Evolutionary conservation across 2,888 invertebrate species (phyloP).

Genomic region (Meloe dianella): DNA sequence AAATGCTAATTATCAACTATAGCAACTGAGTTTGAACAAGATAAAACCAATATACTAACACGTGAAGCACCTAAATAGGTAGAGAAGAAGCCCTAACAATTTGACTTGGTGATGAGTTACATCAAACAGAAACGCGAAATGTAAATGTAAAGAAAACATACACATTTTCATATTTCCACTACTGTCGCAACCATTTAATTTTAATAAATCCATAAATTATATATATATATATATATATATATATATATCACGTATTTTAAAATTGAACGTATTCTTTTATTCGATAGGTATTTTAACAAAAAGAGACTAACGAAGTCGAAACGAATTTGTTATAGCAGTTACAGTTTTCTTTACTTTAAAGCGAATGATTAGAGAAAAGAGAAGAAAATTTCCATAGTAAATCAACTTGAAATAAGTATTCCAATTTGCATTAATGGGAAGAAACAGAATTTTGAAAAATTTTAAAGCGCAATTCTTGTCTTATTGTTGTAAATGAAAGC

Average conservation of each 20-base stretch:
- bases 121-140: no score
- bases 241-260: neutral
- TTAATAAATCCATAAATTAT: neutral
- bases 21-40: no score
- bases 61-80: no score
- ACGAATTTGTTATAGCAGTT: neutral
- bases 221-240: neutral
- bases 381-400: neutral
- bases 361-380: neutral
- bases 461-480: neutral
- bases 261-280: neutral
- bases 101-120: no score
- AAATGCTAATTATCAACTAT: no score
- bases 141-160: no score
- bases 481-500: neutral
- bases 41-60: no score
- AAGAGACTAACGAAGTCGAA: neutral
- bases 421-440: no score
- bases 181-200: neutral
- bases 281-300: neutral
- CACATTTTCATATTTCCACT: no score
- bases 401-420: neutral
- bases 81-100: no score
- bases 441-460: no score
- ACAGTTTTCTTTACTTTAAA: neutral